phyloP scores from a whole-genome alignment of 2,888 invertebrate species.

The Brachynemurus nebulosus region DNA sequence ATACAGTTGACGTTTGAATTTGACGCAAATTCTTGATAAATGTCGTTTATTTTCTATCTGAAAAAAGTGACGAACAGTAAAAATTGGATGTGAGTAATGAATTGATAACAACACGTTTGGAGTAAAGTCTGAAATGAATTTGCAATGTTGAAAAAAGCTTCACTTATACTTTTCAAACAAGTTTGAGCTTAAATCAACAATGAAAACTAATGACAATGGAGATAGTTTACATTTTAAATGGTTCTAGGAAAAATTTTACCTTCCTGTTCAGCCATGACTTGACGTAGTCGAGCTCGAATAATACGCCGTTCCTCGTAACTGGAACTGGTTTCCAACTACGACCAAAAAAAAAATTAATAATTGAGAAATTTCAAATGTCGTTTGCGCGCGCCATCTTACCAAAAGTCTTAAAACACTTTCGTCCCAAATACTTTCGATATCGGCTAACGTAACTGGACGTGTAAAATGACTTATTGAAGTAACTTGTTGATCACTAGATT shows the following conservation, averaged over 20 bases:
- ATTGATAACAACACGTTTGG: not conserved
- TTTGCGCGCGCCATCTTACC: constrained; percentile 35
- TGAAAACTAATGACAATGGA: constrained; percentile 2
- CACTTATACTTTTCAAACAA: no score
- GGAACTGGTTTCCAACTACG: constrained; percentile 68
- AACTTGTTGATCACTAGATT: constrained; percentile 27
- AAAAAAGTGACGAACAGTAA: not conserved
- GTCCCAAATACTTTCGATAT: constrained; percentile 66
- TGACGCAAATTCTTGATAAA: not conserved
- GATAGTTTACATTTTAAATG: constrained; percentile 1
- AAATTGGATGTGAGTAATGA: not conserved
- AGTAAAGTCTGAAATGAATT: not conserved
- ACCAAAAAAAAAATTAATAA: constrained; percentile 19
- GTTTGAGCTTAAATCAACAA: no score
- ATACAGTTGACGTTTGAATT: not conserved
- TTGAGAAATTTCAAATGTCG: no score
- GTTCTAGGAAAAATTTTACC: constrained; percentile 36
- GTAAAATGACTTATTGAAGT: constrained; percentile 28
- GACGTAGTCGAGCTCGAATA: constrained; percentile 65
- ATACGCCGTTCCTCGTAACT: constrained; percentile 79
- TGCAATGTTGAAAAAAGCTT: no score
- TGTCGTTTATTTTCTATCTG: not conserved
- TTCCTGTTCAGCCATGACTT: constrained; percentile 78
- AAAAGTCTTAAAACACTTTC: constrained; percentile 54
- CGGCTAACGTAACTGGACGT: constrained; percentile 37